Conservation (phyloP, 1,140 invertebrate species). For the Orchestia grillus region DNA sequence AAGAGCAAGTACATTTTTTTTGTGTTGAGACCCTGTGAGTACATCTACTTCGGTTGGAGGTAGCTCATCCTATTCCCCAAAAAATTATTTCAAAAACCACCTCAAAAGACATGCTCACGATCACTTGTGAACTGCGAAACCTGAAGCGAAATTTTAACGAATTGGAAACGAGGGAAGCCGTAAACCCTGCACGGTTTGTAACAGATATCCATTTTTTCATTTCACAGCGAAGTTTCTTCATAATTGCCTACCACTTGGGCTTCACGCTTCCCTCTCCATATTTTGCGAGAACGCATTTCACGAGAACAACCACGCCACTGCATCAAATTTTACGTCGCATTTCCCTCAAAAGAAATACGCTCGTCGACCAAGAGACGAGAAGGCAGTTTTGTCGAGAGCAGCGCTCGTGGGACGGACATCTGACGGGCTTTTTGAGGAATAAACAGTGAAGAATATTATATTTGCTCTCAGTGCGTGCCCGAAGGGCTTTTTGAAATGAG, state of each 20-base stretch:
- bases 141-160: background rate
- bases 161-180: background rate
- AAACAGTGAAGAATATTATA: background rate
- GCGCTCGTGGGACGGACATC: too few species aligned
- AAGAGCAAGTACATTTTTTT: too few species aligned
- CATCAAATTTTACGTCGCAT: background rate
- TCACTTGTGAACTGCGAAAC: background rate
- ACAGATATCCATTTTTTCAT: background rate
- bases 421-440: background rate
- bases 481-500: background rate
- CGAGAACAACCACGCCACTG: background rate
- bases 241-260: too few species aligned
- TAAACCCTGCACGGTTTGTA: background rate
- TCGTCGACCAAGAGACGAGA: background rate
- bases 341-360: background rate
- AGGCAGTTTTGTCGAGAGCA: background rate
- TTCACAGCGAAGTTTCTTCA: too few species aligned
- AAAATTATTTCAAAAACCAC: background rate
- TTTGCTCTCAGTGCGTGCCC: background rate
- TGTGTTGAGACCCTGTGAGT: too few species aligned
- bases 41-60: background rate
- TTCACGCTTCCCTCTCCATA: background rate
- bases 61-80: background rate
- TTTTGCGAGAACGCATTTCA: background rate
- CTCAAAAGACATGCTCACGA: background rate